Evolutionary conservation across 1,140 invertebrate species (phyloP).

Genomic region (Carposina sasakii): DNA sequence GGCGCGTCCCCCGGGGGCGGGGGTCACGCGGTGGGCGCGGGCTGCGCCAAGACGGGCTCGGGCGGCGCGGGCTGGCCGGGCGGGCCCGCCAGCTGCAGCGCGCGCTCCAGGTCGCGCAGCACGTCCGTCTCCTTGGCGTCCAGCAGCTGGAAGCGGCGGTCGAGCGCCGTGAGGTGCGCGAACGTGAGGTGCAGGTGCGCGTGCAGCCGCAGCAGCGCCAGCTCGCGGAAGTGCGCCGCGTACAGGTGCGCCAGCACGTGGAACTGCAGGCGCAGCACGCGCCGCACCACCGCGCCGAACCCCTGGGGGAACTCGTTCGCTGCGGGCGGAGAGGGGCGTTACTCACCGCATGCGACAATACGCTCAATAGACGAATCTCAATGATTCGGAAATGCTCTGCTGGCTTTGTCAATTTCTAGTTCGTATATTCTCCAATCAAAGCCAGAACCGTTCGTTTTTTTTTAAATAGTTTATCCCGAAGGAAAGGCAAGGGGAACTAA

Average conservation of each 20-base stretch:
- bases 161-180: conserved; percentile 93
- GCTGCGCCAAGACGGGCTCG: conserved; percentile 58
- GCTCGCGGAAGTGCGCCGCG: conserved; percentile 97
- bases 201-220: conserved; percentile 92
- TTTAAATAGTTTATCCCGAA: too few relatives aligned
- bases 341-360: too few relatives aligned
- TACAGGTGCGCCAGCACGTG: conserved; percentile 98
- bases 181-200: conserved; percentile 97
- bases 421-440: too few relatives aligned
- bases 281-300: conserved; percentile 95
- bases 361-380: too few relatives aligned
- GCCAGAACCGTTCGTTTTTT: too few relatives aligned
- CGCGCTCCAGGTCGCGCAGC: conserved; percentile 80
- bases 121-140: conserved; percentile 97
- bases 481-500: too few relatives aligned
- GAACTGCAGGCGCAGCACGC: conserved; percentile 96
- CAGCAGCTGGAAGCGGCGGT: conserved; percentile 91
- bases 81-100: conserved; percentile 75
- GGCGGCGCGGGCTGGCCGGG: conserved; percentile 28
- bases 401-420: too few relatives aligned
- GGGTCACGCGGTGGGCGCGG: conserved; percentile 50
- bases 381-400: too few relatives aligned
- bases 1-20: conserved; percentile 8
- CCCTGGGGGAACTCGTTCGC: conserved; percentile 95
- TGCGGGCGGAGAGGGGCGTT: too few relatives aligned